Evolutionary conservation across 2,113 vertebrate genomes (phyloP), one percentile per base, ranked within the genome.

Genomic region (Furnarius figulus): DNA sequence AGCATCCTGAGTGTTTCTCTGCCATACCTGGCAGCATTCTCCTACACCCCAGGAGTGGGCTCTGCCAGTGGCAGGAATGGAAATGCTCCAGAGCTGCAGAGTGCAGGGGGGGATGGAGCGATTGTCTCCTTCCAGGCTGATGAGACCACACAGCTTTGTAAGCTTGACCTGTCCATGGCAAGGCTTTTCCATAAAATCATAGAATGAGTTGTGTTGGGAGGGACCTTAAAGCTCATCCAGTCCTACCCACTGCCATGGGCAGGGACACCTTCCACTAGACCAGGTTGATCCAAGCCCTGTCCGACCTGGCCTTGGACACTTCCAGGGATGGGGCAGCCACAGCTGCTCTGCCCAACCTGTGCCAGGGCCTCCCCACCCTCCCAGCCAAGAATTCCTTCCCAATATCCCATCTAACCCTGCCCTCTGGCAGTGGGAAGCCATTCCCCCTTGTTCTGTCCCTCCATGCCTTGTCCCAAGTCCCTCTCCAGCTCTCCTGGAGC

Each of bases 11-110:
- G 55, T 9, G 66, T 11, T 49, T 23, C 70, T 59, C 83, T 33
- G 46, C 31, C 12, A 25, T 5, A 6, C 58, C 81, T 66, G 39
- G 22, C 75, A 85, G 49, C 75, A 42, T 5, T 75, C 62, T 82
- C 79, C 76, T 50, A 10, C 68, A 24, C 4, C 58, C 58, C 2
- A 0, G 42, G n/a, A 63, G 2, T 2, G 1, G 58, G 62, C 37
- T 62, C 35, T 49, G 59, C 74, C 30, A 3, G 78, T 2, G 8
- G 76, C 58, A 53, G 73, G 30, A 17, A 39, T 6, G 61, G 55
- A 52, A 85, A 61, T 1, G 12, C 39, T 33, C 8, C 86, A 28
- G 40, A 1, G 5, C 5, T 5, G 33, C 28, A 52, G 55, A 16
- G 49, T 76, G 82, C 47, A 39, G 83, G 2, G 2, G 5, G 65